Base-by-base conservation (phyloP, 2,113 vertebrate species). In the Esox niger region DNA sequence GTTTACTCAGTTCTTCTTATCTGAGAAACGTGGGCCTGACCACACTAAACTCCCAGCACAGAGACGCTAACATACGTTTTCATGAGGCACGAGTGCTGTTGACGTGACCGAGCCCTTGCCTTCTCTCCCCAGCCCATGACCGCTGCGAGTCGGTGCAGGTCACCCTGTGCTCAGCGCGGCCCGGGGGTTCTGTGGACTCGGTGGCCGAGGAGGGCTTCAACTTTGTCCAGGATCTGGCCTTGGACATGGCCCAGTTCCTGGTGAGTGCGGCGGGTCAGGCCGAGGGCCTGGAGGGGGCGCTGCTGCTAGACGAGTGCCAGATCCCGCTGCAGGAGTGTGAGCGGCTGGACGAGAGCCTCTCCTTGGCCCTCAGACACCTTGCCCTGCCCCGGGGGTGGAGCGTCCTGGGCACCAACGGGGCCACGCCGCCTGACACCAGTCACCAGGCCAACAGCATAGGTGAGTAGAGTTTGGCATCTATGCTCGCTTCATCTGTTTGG, bases 71-170 rank as follows among this genome's bases (percentile, higher is more conserved):
- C 9, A 9, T 27, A 29, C 21, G 10, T 27, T 58, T 3, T 4
- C 13, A 17, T 58, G 26, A 9, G 31, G 29, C 57, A 59, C 29
- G 29, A 29, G 27, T 58, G 21, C 29, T 6, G 29, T 11, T 30
- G 2, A 59, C 13, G 31, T 59, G 30, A 59, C n/a, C n/a, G n/a
- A 30, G 11, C 56, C 6, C 30, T 4, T 11, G 2, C 20, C 15
- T 29, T 43, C 30, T 63, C 61, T 80, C 4, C 62, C 20, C 75
- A 98, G 96, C 93, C 64, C 96, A 98, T n/a, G 88, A 94, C 82
- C 90, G 92, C 78, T 94, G 94, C 30, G 96, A 98, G 88, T 91
- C 89, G 0, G 96, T 98, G 75, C 91, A 87, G 75, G 95, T 97
- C 66, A 91, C 88, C 0, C 87, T 98, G 10, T 97, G 92, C 78